A percentile compares a stretch with the other conserved stretches of the same genome.
Evolutionary conservation across 2,888 invertebrate species (phyloP).

Genomic region (Cerastis leucographa): DNA sequence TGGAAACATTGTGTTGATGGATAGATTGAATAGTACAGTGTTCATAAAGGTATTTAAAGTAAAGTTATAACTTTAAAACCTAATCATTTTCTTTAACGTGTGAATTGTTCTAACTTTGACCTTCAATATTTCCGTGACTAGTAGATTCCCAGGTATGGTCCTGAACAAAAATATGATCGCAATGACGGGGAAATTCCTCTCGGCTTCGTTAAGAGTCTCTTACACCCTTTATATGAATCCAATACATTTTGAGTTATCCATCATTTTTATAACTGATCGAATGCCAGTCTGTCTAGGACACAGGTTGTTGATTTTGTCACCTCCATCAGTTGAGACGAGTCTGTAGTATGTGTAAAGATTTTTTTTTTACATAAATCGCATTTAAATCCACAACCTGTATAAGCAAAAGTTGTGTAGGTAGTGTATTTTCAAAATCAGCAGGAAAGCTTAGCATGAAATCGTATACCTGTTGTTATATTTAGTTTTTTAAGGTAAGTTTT

Average conservation of each 20-base stretch:
- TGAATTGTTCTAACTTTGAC: background rate
- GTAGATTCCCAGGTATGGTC: background rate
- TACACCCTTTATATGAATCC: background rate
- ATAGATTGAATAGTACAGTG: background rate
- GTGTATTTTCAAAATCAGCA: conserved; percentile 25
- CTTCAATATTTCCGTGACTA: background rate
- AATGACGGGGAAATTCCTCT: background rate
- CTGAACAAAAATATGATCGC: background rate
- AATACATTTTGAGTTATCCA: background rate
- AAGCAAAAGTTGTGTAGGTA: background rate
- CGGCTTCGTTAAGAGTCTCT: background rate
- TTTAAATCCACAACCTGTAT: conserved; percentile 15
- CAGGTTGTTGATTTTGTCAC: background rate
- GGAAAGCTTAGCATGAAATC: conserved; percentile 23
- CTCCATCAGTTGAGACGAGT: background rate
- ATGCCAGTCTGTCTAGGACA: background rate
- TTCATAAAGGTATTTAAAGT: background rate
- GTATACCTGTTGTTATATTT: background rate
- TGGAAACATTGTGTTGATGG: background rate
- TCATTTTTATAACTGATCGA: background rate
- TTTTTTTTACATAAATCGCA: background rate
- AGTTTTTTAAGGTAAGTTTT: background rate
- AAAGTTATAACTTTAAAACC: background rate
- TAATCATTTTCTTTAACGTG: background rate
- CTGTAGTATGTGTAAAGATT: background rate